Evolutionary conservation across 2,888 invertebrate genomes (phyloP), one percentile per base, ranked within the genome.

Genomic region (Neoascia interrupta): DNA sequence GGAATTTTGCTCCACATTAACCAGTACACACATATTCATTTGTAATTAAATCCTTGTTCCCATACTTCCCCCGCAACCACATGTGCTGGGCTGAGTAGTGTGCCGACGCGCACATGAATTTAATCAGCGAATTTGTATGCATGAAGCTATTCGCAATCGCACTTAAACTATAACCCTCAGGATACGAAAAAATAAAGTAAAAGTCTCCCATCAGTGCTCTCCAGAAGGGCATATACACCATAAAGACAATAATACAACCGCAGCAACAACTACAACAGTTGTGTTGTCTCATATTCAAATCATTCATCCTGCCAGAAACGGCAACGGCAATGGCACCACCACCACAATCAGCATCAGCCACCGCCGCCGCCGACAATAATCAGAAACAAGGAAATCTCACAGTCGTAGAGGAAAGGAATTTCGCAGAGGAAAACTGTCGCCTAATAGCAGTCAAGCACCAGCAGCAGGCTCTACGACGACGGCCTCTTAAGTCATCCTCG

Each of bases 261-360:
- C 68, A 56, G n/a, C n/a, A n/a, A n/a, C n/a, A n/a, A n/a, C n/a
- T 51, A 31, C 31, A 58, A 16, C 51, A 37, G 13, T 41, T 13
- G 11, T n/a, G n/a, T n/a, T n/a, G n/a, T n/a, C 39, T 53, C 51
- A 53, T 70, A 70, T 66, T 66, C 53, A 60, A 79, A 79, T 66
- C 60, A 31, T 60, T 72, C 36, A 63, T 76, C 31, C 39, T 41
- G 34, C 13, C 37, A 49, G 43, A 45, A 54, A 47, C n/a, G n/a
- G 13, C 41, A 56, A 3, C 54, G 53, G 31, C 45, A 11, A 18
- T 16, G 5, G 31, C 21, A n/a, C 26, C 13, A 2, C 31, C 53
- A 23, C 66, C 19, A n/a, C 45, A 43, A 3, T 3, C 53, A n/a
- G n/a, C n/a, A n/a, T n/a, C n/a, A n/a, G n/a, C n/a, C 4, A 18